Conservation (phyloP, 2,797 vertebrate species). For the Pseudopleuronectes americanus region DNA sequence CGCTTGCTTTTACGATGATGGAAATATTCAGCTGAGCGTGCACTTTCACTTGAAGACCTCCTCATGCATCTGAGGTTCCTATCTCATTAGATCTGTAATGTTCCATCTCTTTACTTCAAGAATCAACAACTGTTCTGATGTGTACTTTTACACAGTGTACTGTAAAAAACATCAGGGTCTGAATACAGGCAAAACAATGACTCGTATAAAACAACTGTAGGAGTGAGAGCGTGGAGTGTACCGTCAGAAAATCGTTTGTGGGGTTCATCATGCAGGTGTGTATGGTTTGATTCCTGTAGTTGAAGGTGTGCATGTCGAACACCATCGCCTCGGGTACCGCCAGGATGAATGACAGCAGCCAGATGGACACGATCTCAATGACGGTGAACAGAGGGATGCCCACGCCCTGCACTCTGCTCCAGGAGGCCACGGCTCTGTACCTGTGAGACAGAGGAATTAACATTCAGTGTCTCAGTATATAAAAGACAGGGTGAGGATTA, state of each 20-base stretch:
- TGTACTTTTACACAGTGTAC: conserved; percentile 10
- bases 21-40: conserved; percentile 20
- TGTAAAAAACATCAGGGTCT: conserved; percentile 11
- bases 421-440: conserved; percentile 96
- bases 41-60: conserved; percentile 33
- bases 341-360: conserved; percentile 92
- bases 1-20: conserved; percentile 4
- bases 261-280: conserved; percentile 91
- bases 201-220: no score
- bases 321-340: conserved; percentile 95
- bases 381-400: conserved; percentile 93
- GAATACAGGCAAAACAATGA: conserved; percentile 25
- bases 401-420: conserved; percentile 97
- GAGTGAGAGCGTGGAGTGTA: conserved; percentile 56
- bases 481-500: no score
- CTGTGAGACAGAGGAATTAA: conserved; percentile 67
- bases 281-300: conserved; percentile 78
- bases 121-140: background rate
- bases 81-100: conserved; percentile 26
- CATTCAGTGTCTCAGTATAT: no score
- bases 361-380: conserved; percentile 92
- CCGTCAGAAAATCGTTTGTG: conserved; percentile 82
- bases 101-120: conserved; percentile 40
- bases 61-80: conserved; percentile 19
- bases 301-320: conserved; percentile 87